Conservation (phyloP, 1,140 invertebrate species). For the Drosophila yakuba region DNA sequence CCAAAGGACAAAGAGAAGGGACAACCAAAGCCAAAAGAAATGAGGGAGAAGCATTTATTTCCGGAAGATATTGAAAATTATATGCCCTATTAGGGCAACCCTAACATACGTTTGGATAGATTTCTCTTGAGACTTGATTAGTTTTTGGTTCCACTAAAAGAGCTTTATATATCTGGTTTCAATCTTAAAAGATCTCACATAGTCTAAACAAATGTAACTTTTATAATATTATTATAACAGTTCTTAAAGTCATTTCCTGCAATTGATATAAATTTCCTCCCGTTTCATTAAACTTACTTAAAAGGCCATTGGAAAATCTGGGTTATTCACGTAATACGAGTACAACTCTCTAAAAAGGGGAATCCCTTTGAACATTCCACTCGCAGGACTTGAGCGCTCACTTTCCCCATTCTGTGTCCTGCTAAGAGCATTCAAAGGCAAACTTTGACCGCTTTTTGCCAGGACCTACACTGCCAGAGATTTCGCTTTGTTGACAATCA, state of each 20-base stretch:
- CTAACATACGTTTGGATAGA: no score
- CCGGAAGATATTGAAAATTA: conserved; percentile 31
- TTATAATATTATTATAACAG: not conserved
- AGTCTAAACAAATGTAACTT: not conserved
- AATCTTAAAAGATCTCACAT: no score
- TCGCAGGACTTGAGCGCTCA: not conserved
- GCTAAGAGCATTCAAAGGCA: conserved; percentile 19
- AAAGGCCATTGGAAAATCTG: not conserved
- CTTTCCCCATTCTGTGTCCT: not conserved
- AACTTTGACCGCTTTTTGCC: conserved; percentile 13
- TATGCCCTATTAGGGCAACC: conserved; percentile 48
- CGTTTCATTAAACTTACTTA: not conserved
- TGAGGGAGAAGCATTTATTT: conserved; percentile 10
- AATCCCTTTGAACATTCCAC: not conserved
- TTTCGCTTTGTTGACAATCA: conserved; percentile 63
- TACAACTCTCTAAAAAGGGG: no score
- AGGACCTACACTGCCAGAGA: conserved; percentile 19
- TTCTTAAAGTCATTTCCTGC: not conserved
- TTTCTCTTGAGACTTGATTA: no score
- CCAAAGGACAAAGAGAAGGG: conserved; percentile 29
- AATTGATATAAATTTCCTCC: not conserved
- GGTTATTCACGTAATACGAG: not conserved
- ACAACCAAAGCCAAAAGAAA: conserved; percentile 30
- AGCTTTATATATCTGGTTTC: no score
- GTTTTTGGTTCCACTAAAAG: no score